phyloP scores from a whole-genome alignment of 2,113 vertebrate genomes.

The Erythrolamprus reginae region DNA sequence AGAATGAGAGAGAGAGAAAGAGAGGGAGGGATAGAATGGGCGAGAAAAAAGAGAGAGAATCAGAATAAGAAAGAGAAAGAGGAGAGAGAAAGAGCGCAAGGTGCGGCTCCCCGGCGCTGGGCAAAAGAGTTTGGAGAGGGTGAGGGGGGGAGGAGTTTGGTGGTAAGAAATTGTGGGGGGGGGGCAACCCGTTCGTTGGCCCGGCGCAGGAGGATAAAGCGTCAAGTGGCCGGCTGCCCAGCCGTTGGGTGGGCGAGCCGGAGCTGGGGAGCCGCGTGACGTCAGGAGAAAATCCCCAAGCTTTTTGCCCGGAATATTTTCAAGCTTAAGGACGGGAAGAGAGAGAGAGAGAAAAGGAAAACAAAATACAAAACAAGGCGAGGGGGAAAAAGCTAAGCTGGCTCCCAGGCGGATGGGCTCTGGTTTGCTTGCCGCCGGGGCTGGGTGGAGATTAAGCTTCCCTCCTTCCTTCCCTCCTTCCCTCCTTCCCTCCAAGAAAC shows the following conservation, averaged over 20 bases:
- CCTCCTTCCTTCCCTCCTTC: neutral
- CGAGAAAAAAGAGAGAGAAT: neutral
- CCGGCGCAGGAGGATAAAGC: slow-evolving; percentile 8
- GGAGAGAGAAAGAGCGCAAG: neutral
- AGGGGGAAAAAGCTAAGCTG: neutral
- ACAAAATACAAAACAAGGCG: neutral
- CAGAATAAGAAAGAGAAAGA: neutral
- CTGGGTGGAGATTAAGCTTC: neutral
- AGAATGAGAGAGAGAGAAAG: slow-evolving; percentile 62
- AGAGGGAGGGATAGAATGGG: neutral
- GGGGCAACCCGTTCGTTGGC: slow-evolving; percentile 13
- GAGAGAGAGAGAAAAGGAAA: too few relatives aligned
- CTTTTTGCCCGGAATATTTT: slow-evolving; percentile 59
- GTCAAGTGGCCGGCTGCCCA: slow-evolving; percentile 69
- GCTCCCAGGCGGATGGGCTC: neutral
- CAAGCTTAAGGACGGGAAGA: neutral
- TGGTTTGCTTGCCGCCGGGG: neutral
- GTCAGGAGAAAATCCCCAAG: slow-evolving; percentile 90
- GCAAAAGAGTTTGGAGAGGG: neutral
- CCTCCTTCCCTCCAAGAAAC: neutral
- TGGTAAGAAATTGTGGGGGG: slow-evolving; percentile 53
- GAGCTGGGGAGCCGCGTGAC: slow-evolving; percentile 78
- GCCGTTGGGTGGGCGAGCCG: neutral
- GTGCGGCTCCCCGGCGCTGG: neutral
- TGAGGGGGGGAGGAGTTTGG: slow-evolving; percentile 53